Percentiles rank a stretch among this genome's conserved stretches.
Conservation (phyloP, 1,140 invertebrate genomes). For the Drosophila quadrilineata region DNA sequence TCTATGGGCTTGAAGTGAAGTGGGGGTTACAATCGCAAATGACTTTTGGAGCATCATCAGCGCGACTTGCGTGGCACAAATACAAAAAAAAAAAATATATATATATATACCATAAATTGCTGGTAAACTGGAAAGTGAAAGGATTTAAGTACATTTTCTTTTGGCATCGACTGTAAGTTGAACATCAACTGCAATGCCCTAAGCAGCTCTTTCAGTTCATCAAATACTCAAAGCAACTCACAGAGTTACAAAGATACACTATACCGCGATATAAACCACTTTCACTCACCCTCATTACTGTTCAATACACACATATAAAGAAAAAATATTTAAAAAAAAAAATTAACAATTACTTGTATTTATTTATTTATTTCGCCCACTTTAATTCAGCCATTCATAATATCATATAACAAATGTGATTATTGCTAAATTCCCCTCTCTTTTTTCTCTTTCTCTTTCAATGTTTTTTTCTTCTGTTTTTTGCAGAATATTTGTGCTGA, state of each 20-base stretch:
- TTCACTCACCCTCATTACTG: conserved; percentile 54
- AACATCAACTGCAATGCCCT: conserved; percentile 36
- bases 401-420: too few species aligned
- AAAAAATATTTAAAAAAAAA: too few species aligned
- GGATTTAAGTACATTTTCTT: conserved; percentile 59
- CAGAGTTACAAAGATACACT: conserved; percentile 8
- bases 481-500: conserved; percentile 70
- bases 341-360: too few species aligned
- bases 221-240: conserved; percentile 28
- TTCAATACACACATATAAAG: too few species aligned
- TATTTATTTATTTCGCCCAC: too few species aligned
- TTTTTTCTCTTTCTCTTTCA: background rate
- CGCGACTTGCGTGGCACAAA: conserved; percentile 19
- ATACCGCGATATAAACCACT: conserved; percentile 36
- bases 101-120: conserved; percentile 28
- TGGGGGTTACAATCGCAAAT: too few species aligned
- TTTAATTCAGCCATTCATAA: too few species aligned
- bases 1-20: too few species aligned
- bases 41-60: conserved; percentile 39
- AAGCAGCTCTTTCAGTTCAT: conserved; percentile 32
- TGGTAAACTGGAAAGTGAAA: conserved; percentile 62
- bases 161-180: conserved; percentile 40
- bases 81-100: conserved; percentile 51
- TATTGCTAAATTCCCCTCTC: too few species aligned
- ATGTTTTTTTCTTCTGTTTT: conserved; percentile 30